Percentiles rank a stretch among this genome's conserved stretches.
These are phyloP conservation scores for Phengaris arion DNA, from an alignment of 2,888 invertebrate genomes.

Conservation along the genomic window DNA sequence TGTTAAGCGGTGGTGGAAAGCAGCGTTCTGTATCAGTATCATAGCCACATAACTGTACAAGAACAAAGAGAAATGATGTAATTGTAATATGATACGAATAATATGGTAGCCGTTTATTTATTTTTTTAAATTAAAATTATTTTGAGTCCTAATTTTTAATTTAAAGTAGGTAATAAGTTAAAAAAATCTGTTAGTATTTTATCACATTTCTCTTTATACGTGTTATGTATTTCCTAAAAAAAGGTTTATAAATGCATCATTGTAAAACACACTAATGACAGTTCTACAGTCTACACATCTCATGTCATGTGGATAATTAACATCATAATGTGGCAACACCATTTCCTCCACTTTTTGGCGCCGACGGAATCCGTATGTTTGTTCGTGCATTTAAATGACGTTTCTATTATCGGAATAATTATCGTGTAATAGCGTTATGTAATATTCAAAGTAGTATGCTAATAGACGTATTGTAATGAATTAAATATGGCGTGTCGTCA, in stretches of 20 bases:
- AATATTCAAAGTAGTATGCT: conserved; percentile 7
- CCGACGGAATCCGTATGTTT: conserved; percentile 12
- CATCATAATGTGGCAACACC: neutral
- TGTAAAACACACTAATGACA: neutral
- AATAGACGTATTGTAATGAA: conserved; percentile 10
- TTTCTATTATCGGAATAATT: conserved; percentile 28
- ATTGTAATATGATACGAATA: conserved; percentile 52
- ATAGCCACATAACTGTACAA: conserved; percentile 71
- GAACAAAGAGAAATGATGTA: conserved; percentile 64
- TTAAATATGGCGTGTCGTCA: conserved; percentile 3
- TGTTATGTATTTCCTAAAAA: neutral
- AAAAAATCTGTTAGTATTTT: neutral
- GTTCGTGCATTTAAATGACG: conserved; percentile 23
- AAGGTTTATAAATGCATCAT: neutral
- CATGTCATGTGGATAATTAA: conserved; percentile 1
- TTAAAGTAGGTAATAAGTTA: neutral
- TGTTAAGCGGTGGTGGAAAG: conserved; percentile 72
- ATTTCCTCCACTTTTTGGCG: conserved; percentile 25
- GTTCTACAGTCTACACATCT: neutral
- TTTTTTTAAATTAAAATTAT: neutral
- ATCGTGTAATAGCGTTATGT: conserved; percentile 16
- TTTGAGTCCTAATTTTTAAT: neutral
- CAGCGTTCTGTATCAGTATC: conserved; percentile 65
- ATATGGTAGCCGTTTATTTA: neutral
- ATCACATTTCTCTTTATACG: neutral